Conservation (phyloP, 2,113 vertebrate genomes). For the Takifugu flavidus region DNA sequence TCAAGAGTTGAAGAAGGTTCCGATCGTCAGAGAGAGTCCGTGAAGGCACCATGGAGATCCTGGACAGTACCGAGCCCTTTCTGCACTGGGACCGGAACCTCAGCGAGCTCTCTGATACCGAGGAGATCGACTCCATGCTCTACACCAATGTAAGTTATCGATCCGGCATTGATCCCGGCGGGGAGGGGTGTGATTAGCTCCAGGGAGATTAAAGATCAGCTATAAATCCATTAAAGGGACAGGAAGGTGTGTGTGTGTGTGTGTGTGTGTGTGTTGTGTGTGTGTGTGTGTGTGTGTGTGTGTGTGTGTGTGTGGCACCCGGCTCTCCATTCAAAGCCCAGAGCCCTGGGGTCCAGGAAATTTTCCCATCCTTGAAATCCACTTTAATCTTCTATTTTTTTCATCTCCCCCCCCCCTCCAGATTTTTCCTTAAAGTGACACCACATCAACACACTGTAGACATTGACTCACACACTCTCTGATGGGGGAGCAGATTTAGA, state of each 20-base stretch:
- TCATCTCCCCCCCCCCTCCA: too few species aligned
- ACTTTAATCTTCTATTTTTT: too few species aligned
- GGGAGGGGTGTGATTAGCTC: background rate
- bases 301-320: conserved; percentile 11
- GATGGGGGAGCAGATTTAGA: too few species aligned
- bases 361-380: too few species aligned
- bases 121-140: conserved; percentile 81
- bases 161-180: background rate
- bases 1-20: background rate
- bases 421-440: too few species aligned
- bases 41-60: conserved; percentile 80
- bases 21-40: background rate
- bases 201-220: background rate
- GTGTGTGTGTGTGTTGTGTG: background rate
- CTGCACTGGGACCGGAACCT: conserved; percentile 92
- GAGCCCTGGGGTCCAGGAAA: too few species aligned
- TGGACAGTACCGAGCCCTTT: conserved; percentile 82
- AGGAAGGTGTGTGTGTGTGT: background rate
- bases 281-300: conserved; percentile 6
- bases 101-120: conserved; percentile 91
- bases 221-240: background rate
- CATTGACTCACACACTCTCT: too few species aligned
- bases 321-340: too few species aligned
- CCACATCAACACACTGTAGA: too few species aligned
- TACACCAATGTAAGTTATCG: conserved; percentile 84